A percentile compares a stretch with the other conserved stretches of the same genome.
phyloP scores from a whole-genome alignment of 2,113 vertebrate species.

The Gulo gulo region DNA sequence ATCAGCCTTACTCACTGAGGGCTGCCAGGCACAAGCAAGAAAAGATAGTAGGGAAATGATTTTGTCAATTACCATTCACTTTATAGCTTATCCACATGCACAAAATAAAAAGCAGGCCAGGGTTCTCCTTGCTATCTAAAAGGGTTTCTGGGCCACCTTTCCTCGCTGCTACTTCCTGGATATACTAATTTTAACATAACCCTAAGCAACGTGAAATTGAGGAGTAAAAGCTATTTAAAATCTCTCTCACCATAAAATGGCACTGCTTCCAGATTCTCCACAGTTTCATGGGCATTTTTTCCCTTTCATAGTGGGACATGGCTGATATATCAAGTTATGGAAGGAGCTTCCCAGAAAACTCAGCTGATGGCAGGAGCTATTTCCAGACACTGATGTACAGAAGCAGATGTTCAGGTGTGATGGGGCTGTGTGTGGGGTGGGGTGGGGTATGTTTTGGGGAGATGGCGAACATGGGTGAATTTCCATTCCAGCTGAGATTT shows the following conservation, averaged over 20 bases:
- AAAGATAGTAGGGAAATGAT: background rate
- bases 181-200: constrained; percentile 62
- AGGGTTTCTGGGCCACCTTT: constrained; percentile 57
- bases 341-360: background rate
- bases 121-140: background rate
- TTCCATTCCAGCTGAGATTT: background rate
- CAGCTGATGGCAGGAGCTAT: too few relatives aligned
- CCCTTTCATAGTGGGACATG: background rate
- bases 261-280: background rate
- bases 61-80: background rate
- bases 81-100: background rate
- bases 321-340: background rate
- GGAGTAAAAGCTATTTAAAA: constrained; percentile 42
- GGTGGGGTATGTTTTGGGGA: background rate
- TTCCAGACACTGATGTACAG: background rate
- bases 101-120: constrained; percentile 19
- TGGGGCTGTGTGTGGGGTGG: background rate
- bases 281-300: background rate
- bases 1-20: accelerated
- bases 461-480: background rate
- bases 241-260: background rate
- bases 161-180: constrained; percentile 11
- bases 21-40: background rate
- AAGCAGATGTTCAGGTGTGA: background rate
- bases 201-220: constrained; percentile 27